Evolutionary conservation across 2,113 vertebrate genomes (phyloP).

Genomic region (Podarcis cretensis): DNA sequence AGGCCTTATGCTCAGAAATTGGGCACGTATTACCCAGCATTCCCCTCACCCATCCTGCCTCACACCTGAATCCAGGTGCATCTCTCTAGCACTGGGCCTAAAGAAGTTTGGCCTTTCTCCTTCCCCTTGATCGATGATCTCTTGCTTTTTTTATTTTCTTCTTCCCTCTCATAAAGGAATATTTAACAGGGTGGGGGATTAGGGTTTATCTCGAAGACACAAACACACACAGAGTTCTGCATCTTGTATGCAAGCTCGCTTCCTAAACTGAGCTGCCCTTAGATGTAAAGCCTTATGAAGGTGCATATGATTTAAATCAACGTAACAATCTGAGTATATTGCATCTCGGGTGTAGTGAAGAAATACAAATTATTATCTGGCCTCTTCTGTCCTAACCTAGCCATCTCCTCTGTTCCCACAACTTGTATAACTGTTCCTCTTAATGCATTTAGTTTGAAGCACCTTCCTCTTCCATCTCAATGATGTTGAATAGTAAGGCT

Average conservation of each 20-base stretch:
- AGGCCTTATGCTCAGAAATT: background rate
- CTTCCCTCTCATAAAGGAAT: background rate
- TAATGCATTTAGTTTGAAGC: background rate
- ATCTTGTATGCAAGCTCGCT: background rate
- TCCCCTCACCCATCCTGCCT: background rate
- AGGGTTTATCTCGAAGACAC: background rate
- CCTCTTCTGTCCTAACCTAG: background rate
- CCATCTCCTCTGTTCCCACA: background rate
- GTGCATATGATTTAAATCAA: background rate
- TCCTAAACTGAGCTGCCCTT: background rate
- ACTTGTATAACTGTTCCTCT: background rate
- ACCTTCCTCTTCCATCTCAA: background rate
- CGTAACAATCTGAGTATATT: background rate
- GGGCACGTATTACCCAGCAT: background rate
- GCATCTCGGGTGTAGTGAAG: constrained; percentile 7
- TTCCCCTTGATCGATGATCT: background rate
- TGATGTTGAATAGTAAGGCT: background rate
- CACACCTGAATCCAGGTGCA: background rate
- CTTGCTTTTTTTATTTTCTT: background rate
- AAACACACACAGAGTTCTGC: background rate
- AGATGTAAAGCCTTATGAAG: constrained; percentile 10
- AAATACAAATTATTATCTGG: background rate
- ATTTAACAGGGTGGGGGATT: background rate
- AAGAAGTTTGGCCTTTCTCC: background rate
- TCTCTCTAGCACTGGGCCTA: background rate